Conservation (phyloP, 2,888 invertebrate species). For the Steromphala cineraria region DNA sequence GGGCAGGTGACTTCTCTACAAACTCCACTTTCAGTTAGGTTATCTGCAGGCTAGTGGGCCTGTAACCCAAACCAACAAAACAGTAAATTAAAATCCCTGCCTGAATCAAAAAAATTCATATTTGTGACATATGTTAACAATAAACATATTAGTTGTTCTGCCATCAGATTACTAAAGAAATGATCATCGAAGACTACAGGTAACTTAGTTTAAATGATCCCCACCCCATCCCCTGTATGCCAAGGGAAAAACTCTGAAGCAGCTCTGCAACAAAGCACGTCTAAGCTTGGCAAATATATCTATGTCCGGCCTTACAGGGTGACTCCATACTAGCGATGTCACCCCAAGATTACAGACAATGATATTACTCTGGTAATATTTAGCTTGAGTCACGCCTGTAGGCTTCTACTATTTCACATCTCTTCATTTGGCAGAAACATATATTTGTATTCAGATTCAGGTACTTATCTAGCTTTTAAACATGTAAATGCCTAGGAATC, state of each 20-base stretch:
- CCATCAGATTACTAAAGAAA: slow-evolving; percentile 74
- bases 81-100: too few relatives aligned
- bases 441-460: neutral
- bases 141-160: slow-evolving; percentile 1
- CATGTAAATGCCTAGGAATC: too few relatives aligned
- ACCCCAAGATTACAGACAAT: slow-evolving; percentile 66
- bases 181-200: slow-evolving; percentile 29
- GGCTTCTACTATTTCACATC: neutral
- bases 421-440: neutral
- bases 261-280: neutral
- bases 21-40: too few relatives aligned
- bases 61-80: too few relatives aligned
- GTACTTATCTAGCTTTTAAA: too few relatives aligned
- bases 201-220: neutral
- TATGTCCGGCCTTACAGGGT: slow-evolving; percentile 65
- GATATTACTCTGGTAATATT: slow-evolving; percentile 47
- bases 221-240: slow-evolving; percentile 12
- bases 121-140: neutral
- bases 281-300: slow-evolving; percentile 22
- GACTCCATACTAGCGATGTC: slow-evolving; percentile 29
- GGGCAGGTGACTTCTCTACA: too few relatives aligned
- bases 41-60: too few relatives aligned
- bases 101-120: too few relatives aligned
- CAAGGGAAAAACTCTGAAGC: neutral
- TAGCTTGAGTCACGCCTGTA: neutral